Percentiles rank a stretch among this genome's conserved stretches.
phyloP scores from a whole-genome alignment of 2,113 vertebrate species.

The Grammomys surdaster region DNA sequence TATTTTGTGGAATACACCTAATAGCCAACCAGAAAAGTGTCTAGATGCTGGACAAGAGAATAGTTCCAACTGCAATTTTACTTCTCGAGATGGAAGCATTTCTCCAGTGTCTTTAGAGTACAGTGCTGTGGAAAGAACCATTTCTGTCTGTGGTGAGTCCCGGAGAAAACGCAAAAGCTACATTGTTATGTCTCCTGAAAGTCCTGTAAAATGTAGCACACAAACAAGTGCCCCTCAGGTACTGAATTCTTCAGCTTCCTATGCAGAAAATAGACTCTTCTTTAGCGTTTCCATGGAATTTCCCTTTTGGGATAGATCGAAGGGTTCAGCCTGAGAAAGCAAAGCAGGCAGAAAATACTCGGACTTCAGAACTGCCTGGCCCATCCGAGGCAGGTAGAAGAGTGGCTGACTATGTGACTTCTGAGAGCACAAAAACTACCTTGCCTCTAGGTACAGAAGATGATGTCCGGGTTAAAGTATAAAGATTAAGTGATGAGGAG shows the following conservation, averaged over 20 bases:
- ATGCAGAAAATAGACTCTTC: conserved; percentile 96
- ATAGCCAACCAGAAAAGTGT: conserved; percentile 90
- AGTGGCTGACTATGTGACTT: no score
- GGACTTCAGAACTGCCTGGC: no score
- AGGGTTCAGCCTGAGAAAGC: conserved; percentile 83
- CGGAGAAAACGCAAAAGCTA: conserved; percentile 97
- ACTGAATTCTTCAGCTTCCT: conserved; percentile 94
- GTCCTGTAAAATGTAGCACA: conserved; percentile 94
- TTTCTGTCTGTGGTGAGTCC: conserved; percentile 95
- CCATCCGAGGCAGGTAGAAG: no score
- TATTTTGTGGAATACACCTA: conserved; percentile 90
- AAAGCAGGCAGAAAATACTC: no score
- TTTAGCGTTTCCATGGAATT: conserved; percentile 98
- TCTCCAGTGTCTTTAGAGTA: conserved; percentile 98
- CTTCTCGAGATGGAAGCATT: conserved; percentile 95
- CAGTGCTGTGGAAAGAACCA: conserved; percentile 95
- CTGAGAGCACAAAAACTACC: no score
- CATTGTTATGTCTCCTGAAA: conserved; percentile 95
- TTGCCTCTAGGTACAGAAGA: no score
- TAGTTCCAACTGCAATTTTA: conserved; percentile 91
- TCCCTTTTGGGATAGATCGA: conserved; percentile 97
- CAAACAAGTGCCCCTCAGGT: conserved; percentile 96
- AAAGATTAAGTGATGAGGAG: no score
- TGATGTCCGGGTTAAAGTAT: no score
- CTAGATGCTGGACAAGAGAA: conserved; percentile 93